phyloP scores from a whole-genome alignment of 2,113 vertebrate genomes.

The Puntigrus tetrazona region DNA sequence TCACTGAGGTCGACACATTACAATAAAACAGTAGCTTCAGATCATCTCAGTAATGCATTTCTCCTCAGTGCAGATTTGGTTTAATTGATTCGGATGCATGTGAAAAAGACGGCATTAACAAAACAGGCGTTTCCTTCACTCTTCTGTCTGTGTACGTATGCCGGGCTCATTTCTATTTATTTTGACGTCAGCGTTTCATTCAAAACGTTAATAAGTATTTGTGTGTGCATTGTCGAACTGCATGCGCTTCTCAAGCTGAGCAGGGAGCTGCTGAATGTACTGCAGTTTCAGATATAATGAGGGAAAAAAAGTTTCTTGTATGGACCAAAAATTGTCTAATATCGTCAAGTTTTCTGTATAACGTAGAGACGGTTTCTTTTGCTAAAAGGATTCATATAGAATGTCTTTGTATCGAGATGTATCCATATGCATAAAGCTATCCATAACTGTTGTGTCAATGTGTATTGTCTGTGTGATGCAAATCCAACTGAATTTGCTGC shows the following conservation, averaged over 20 bases:
- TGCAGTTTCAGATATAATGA: constrained; percentile 62
- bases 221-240: constrained; percentile 71
- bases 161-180: constrained; percentile 58
- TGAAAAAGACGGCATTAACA: constrained; percentile 47
- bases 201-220: constrained; percentile 30
- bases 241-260: constrained; percentile 72
- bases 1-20: constrained; percentile 31
- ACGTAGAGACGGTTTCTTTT: constrained; percentile 47
- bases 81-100: constrained; percentile 70
- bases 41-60: constrained; percentile 34
- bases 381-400: constrained; percentile 63
- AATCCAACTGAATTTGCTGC: constrained; percentile 51
- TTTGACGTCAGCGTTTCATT: constrained; percentile 42
- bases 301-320: constrained; percentile 57
- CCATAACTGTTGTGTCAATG: constrained; percentile 40
- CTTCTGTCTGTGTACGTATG: constrained; percentile 46
- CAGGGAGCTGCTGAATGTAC: constrained; percentile 80
- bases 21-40: constrained; percentile 25
- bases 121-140: constrained; percentile 47
- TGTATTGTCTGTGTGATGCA: constrained; percentile 39
- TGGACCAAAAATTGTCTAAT: constrained; percentile 71
- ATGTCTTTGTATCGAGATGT: constrained; percentile 67
- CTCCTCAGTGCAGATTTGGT: constrained; percentile 53
- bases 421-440: constrained; percentile 70
- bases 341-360: constrained; percentile 54